Evolutionary conservation across 2,888 invertebrate genomes (phyloP).

Genomic region (Drosophila maculinotata): DNA sequence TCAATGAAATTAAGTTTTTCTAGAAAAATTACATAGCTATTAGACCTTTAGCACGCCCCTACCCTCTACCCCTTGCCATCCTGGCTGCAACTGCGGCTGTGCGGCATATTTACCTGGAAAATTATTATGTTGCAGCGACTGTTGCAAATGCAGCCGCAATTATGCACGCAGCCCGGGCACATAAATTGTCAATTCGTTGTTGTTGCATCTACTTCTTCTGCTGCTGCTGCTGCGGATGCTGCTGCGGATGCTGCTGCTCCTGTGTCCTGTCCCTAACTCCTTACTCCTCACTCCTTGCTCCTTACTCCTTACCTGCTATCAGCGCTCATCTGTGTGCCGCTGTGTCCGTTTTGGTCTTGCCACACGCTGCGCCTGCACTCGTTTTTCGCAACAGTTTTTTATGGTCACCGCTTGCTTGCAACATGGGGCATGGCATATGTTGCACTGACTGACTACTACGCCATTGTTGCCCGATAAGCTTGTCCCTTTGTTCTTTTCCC

Average conservation of each 20-base stretch:
- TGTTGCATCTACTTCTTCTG: slow-evolving; percentile 14
- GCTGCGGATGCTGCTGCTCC: neutral
- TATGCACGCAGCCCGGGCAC: slow-evolving; percentile 68
- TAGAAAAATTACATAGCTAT: slow-evolving; percentile 78
- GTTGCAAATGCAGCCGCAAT: slow-evolving; percentile 65
- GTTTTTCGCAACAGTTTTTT: slow-evolving; percentile 72
- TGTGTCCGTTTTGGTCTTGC: slow-evolving; percentile 23
- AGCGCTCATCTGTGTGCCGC: slow-evolving; percentile 5
- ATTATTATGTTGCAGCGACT: slow-evolving; percentile 50
- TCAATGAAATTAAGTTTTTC: slow-evolving; percentile 64
- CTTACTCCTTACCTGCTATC: slow-evolving; percentile 6
- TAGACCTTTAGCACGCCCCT: slow-evolving; percentile 29
- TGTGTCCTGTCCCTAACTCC: slow-evolving; percentile 18
- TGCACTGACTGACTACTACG: slow-evolving; percentile 58
- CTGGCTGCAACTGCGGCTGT: too few species aligned
- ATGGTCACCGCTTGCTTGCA: slow-evolving; percentile 14
- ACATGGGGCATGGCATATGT: slow-evolving; percentile 8
- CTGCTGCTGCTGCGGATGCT: slow-evolving; percentile 20
- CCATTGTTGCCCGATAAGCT: slow-evolving; percentile 37
- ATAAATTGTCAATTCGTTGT: slow-evolving; percentile 78
- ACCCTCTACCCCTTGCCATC: slow-evolving; percentile 5
- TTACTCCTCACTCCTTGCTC: too few species aligned
- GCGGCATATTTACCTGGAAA: slow-evolving; percentile 62
- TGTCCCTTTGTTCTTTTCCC: slow-evolving; percentile 11
- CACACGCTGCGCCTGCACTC: slow-evolving; percentile 54